Conservation (phyloP, 2,797 vertebrate genomes). For the Acipenser ruthenus region DNA sequence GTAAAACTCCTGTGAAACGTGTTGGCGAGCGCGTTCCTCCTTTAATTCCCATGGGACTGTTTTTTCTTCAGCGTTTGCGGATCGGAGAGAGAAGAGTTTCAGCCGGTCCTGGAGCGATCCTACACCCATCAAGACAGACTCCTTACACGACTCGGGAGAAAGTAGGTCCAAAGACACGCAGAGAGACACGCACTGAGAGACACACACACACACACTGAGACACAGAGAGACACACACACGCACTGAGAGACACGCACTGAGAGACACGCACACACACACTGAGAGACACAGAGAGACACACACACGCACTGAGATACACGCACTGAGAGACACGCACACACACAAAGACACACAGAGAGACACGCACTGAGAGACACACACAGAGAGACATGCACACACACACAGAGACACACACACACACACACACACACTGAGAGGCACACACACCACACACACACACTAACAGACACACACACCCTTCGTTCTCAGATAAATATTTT, state of each 20-base stretch:
- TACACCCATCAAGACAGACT: slow-evolving; percentile 89
- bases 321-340: not conserved
- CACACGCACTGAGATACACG: too few relatives aligned
- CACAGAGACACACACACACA: not conserved
- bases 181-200: slow-evolving; percentile 7
- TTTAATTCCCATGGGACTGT: not conserved
- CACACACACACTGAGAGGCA: too few relatives aligned
- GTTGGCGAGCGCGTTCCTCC: too few relatives aligned
- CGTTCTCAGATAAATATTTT: not conserved
- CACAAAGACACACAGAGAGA: too few relatives aligned
- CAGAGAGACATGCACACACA: too few relatives aligned
- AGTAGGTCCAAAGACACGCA: slow-evolving; percentile 68
- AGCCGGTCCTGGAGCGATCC: slow-evolving; percentile 98
- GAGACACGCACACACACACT: too few relatives aligned
- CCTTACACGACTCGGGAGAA: slow-evolving; percentile 93
- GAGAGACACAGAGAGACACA: too few relatives aligned
- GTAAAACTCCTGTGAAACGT: not conserved
- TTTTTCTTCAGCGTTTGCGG: slow-evolving; percentile 76
- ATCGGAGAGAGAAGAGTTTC: slow-evolving; percentile 92
- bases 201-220: not conserved
- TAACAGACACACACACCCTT: not conserved
- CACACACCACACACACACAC: too few relatives aligned
- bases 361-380: too few relatives aligned
- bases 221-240: not conserved
- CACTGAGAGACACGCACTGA: not conserved